phyloP scores from a whole-genome alignment of 2,113 vertebrate genomes.

The Coptodon rendalli region DNA sequence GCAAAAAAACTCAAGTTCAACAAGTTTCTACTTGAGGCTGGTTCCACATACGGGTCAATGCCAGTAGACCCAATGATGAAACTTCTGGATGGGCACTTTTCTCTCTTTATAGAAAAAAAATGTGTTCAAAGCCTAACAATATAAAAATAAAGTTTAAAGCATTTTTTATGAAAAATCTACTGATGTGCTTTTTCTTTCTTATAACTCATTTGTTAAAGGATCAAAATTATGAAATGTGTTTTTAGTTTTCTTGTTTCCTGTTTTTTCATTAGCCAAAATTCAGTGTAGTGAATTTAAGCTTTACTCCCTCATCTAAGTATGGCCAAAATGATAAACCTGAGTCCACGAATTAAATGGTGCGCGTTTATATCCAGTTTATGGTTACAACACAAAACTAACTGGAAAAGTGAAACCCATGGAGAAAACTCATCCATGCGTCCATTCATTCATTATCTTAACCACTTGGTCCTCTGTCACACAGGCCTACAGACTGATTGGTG shows the following conservation, averaged over 20 bases:
- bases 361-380: background rate
- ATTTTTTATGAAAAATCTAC: background rate
- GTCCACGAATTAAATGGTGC: background rate
- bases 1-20: background rate
- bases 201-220: background rate
- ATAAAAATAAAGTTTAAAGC: background rate
- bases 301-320: background rate
- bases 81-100: background rate
- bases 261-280: background rate
- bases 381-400: background rate
- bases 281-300: background rate
- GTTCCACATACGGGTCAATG: background rate
- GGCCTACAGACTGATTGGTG: background rate
- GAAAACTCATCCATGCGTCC: background rate
- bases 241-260: background rate
- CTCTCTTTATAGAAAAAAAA: background rate
- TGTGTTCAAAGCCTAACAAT: background rate
- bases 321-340: background rate
- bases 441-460: background rate
- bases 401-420: background rate
- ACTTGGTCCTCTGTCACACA: background rate
- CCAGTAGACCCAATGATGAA: background rate
- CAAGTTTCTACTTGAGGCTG: background rate
- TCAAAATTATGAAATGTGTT: background rate
- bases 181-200: background rate